Evolutionary conservation across 1,140 invertebrate genomes (phyloP), one percentile per base, ranked within the genome.

Genomic region (Drosophila burlai): DNA sequence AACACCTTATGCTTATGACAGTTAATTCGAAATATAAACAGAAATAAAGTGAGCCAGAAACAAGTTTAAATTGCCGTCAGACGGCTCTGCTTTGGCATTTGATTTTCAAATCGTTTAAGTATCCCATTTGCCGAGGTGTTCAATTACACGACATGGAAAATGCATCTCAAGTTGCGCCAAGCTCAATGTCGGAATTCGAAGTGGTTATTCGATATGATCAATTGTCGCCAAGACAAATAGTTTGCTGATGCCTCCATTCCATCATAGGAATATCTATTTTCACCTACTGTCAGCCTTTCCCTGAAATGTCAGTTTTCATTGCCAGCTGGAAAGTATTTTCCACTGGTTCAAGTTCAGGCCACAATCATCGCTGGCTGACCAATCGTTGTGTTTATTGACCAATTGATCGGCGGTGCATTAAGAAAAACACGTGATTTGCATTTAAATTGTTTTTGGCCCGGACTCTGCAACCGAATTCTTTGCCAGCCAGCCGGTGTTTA

Each of bases 381-480:
- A 45, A 49, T 49, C 46, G 46, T 7, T 16, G 24, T 61, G 26
- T 62, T 34, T 62, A 54, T 68, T 42, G 45, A 21, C 80, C 80
- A 54, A 64, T 85, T 49, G 36, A 76, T 72, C 59, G 52, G 66
- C 60, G 54, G 21, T 81, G 81, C 65, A 76, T 67, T 81, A 68
- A 65, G 81, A 86, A 68, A 62, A 77, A 69, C 83, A 80, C 80
- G 72, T 89, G 84, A 87, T 87, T 89, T 83, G 72, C 72, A 77
- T 87, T 77, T 59, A 65, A 62, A 87, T 80, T 78, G 74, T 61
- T 63, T 73, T 78, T 59, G 63, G 50, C 34, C 46, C 38, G 11
- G 40, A 42, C 54, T 50, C 50, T 38, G 47, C 69, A 58, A 76
- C 43, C 47, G 49, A 81, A 81, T 84, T 76, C 64, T 42, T 71